phyloP scores from a whole-genome alignment of 2,888 invertebrate genomes.

The Amorpha juglandis region DNA sequence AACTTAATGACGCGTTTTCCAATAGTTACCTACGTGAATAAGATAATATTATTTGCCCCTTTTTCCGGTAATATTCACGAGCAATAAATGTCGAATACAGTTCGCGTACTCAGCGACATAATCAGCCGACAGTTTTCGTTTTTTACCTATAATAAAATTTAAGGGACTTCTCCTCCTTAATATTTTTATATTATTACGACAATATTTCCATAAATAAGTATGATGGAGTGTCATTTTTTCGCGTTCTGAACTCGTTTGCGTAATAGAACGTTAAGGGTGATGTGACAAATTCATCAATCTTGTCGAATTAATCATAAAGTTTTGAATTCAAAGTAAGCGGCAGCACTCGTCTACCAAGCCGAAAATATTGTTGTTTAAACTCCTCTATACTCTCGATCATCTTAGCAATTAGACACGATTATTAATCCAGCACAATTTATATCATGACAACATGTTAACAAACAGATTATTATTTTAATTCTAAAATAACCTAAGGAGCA shows the following conservation, averaged over 20 bases:
- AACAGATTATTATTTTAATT: no score
- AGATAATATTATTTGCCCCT: conserved; percentile 43
- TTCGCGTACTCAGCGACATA: neutral
- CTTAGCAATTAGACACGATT: no score
- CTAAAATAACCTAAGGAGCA: neutral
- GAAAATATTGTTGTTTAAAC: no score
- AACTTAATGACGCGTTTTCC: conserved; percentile 50
- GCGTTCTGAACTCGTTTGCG: neutral
- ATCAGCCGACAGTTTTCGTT: conserved; percentile 21
- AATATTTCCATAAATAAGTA: neutral
- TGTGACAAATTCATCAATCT: no score
- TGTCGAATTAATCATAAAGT: no score
- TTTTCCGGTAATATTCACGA: conserved; percentile 36
- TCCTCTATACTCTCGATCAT: no score
- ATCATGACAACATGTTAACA: no score
- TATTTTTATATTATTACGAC: neutral
- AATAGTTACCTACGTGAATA: conserved; percentile 45
- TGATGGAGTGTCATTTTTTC: neutral
- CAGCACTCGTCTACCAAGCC: no score
- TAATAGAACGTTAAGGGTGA: neutral
- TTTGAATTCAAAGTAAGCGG: no score
- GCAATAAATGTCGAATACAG: conserved; percentile 30
- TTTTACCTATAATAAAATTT: conserved; percentile 3
- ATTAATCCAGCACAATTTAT: no score
- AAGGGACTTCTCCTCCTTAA: conserved; percentile 8